Base-by-base conservation (phyloP, 2,797 vertebrate species). In the Bradypodion pumilum region DNA sequence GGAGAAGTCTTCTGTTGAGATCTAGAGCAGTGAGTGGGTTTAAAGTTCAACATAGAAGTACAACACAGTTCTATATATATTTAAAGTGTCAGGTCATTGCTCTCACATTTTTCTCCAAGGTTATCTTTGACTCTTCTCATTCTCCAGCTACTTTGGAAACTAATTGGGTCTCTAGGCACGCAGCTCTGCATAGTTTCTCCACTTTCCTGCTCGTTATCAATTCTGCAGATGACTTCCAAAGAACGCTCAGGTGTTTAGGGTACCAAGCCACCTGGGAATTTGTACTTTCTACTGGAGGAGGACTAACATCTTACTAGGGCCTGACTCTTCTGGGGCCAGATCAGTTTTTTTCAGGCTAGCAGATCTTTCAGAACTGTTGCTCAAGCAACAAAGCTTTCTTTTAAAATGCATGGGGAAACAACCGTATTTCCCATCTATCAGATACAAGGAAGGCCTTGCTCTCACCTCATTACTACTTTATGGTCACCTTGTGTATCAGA, bases 111-210 rank as follows among this genome's bases (percentile, higher is more conserved):
- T 27, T 10, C 12, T 19, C n/a, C 52, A 83, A 35, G 78, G 80
- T n/a, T 79, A 44, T 74, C 70, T 82, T 74, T 82, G 0, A 49
- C 32, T 74, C 25, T 65, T 59, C 91, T 42, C 62, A 40, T 86
- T 72, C 86, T 81, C 72, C 78, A 78, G 23, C 56, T 86, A 42
- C 37, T 90, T 84, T 44, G 90, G 82, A 92, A 89, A 79, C 65
- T 91, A 94, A 91, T 75, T 92, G 81, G 37, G 65, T 92, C 92
- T 89, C 85, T 86, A 74, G 85, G 81, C 79, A 86, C 87, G 88
- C 79, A 49, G 35, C 15, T 37, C 4, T 81, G 82, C 74, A 37
- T 80, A 82, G 86, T 74, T 90, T 46, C 88, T 66, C 78, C 82
- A 78, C 74, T 49, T 46, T 82, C 72, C 81, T 8, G 16, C 35